These are phyloP conservation scores for Anguilla rostrata DNA, from an alignment of 2,113 vertebrate genomes.

Conservation along the genomic window DNA sequence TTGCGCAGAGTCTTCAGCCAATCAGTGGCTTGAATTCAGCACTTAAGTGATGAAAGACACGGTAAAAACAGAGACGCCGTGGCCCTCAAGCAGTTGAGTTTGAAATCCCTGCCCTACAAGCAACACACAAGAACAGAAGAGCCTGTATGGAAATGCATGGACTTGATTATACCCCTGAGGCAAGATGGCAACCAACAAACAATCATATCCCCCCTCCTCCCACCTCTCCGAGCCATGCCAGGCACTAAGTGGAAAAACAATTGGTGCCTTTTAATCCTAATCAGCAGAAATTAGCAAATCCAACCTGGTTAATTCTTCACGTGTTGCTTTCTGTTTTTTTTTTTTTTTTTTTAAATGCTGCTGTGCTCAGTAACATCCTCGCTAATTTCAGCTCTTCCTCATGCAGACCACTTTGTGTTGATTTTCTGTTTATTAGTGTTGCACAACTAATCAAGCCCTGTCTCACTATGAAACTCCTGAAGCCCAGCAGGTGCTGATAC, in stretches of 20 bases:
- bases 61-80: no score
- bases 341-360: background rate
- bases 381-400: slow-evolving; percentile 11
- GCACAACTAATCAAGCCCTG: slow-evolving; percentile 48
- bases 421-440: slow-evolving; percentile 50
- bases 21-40: no score
- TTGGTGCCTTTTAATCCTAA: background rate
- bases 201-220: background rate
- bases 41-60: no score
- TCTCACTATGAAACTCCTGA: slow-evolving; percentile 10
- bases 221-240: background rate
- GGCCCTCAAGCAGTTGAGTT: no score
- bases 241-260: background rate
- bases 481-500: slow-evolving; percentile 42
- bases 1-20: no score
- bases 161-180: background rate
- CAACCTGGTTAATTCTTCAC: background rate
- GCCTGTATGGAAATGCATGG: background rate
- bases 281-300: slow-evolving; percentile 6
- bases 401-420: slow-evolving; percentile 6
- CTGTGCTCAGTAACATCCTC: background rate
- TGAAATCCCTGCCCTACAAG: background rate
- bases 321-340: background rate
- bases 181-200: slow-evolving; percentile 2
- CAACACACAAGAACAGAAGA: background rate